Conservation (phyloP, 2,888 invertebrate genomes). For the Diaphora mendica region DNA sequence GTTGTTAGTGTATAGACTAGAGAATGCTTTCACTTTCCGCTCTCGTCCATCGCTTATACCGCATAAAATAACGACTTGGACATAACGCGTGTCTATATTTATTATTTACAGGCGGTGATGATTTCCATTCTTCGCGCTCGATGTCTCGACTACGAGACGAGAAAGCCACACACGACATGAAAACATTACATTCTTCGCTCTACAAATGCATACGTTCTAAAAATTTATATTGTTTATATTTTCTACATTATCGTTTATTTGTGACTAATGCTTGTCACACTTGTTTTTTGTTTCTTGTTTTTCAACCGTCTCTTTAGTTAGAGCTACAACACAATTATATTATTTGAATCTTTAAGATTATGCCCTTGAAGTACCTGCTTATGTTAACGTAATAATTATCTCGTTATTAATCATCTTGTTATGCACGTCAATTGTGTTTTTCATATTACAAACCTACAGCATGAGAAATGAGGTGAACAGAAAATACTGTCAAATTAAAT, state of each 20-base stretch:
- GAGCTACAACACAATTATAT: conserved; percentile 19
- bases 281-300: conserved; percentile 13
- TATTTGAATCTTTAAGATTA: conserved; percentile 33
- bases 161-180: conserved; percentile 62
- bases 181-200: conserved; percentile 53
- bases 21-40: conserved; percentile 16
- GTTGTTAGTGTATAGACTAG: neutral
- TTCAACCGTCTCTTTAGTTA: neutral
- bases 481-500: conserved; percentile 35
- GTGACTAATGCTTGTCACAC: conserved; percentile 21
- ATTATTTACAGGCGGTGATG: conserved; percentile 64
- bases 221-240: conserved; percentile 37
- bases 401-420: conserved; percentile 50
- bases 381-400: conserved; percentile 47
- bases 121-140: conserved; percentile 71
- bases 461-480: conserved; percentile 23
- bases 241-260: conserved; percentile 25
- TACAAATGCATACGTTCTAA: conserved; percentile 42
- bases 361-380: conserved; percentile 43
- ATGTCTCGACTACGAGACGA: conserved; percentile 62
- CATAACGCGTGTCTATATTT: conserved; percentile 62
- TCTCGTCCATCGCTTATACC: conserved; percentile 26
- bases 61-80: conserved; percentile 41
- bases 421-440: conserved; percentile 44
- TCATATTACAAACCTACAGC: conserved; percentile 20